Base-by-base conservation (phyloP, 2,888 invertebrate species). In the Neocrepidodera transversa region DNA sequence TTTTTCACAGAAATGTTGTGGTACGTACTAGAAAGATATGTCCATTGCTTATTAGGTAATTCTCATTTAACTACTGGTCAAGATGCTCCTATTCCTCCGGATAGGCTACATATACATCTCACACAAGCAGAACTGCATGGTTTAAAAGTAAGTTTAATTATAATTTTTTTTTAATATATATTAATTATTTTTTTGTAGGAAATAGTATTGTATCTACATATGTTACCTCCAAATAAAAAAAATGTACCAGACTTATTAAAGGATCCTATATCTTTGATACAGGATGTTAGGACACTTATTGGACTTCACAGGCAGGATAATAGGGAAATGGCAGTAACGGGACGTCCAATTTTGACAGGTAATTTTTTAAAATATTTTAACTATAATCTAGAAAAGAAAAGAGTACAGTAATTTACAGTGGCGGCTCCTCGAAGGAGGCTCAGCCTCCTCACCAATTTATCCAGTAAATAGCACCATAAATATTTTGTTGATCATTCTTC, bases 1-100 rank as follows among this genome's bases (percentile, higher is more conserved):
- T 97, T 97, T 82, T 98, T 95, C 81, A 95, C 94, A 10, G 97
- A 98, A 82, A 96, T 98, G 91, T 82, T 96, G 60, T 98, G 98
- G 97, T 98, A 97, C 81, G 95, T 97, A 35, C 81, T 97, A 68
- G 96, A 95, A 71, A 87, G 94, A 36, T 97, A 97, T 79, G 93
- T 97, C 28, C 87, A 88, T 69, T 92, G 93, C 56, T 80, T 97
- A 50, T 82, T 95, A 55, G 95, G 95, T 0, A 86, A 90, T 60
- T 89, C 90, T 38, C 94, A 95, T 78, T 82, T 95, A 48, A 84
- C 87, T 4, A 72, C 74, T 7, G 78, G 76, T 16, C 71, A 75
- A n/a, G 76, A 78, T 49, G 66, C 74, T 3, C 67, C 70, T 2
- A 71, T 79, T 45, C 78, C 82, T 1, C 78, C 82, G 1, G 81